Evolutionary conservation across 2,888 invertebrate species (phyloP).

Genomic region (Phyllotreta striolata): DNA sequence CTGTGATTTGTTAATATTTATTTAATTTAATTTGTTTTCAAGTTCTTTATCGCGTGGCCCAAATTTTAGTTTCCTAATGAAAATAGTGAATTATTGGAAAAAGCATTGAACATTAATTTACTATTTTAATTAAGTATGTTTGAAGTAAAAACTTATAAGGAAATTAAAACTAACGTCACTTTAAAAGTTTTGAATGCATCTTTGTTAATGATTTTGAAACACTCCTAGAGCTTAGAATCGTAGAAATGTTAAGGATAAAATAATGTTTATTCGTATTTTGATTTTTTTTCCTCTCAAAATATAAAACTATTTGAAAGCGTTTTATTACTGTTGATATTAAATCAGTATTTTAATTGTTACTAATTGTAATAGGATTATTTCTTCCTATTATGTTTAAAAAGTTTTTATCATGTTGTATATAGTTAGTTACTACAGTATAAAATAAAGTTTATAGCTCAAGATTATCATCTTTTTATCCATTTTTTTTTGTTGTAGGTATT

Average conservation of each 20-base stretch:
- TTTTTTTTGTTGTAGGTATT: background rate
- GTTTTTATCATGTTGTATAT: slow-evolving; percentile 25
- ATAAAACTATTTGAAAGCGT: slow-evolving; percentile 3
- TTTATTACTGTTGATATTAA: slow-evolving; percentile 37
- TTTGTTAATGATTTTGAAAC: slow-evolving; percentile 6
- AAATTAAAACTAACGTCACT: background rate
- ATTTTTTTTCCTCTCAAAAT: slow-evolving; percentile 19
- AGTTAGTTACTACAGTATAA: slow-evolving; percentile 20
- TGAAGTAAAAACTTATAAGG: too few species aligned
- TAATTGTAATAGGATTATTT: slow-evolving; percentile 26
- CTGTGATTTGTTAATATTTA: slow-evolving; percentile 32
- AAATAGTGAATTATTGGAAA: too few species aligned
- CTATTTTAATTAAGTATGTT: too few species aligned
- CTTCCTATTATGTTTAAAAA: slow-evolving; percentile 11
- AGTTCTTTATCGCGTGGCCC: too few species aligned
- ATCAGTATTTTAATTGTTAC: slow-evolving; percentile 39
- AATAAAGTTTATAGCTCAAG: slow-evolving; percentile 20
- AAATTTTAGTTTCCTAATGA: too few species aligned
- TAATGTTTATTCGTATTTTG: slow-evolving; percentile 13
- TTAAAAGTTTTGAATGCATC: slow-evolving; percentile 2
- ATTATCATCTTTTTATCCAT: background rate
- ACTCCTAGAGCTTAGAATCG: slow-evolving; percentile 18
- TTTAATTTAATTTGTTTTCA: slow-evolving; percentile 3
- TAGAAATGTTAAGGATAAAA: slow-evolving; percentile 1
- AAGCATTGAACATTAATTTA: too few species aligned